A percentile compares a stretch with the other conserved stretches of the same genome.
Evolutionary conservation across 2,888 invertebrate species (phyloP).

Genomic region (Protodeltote pygarga): DNA sequence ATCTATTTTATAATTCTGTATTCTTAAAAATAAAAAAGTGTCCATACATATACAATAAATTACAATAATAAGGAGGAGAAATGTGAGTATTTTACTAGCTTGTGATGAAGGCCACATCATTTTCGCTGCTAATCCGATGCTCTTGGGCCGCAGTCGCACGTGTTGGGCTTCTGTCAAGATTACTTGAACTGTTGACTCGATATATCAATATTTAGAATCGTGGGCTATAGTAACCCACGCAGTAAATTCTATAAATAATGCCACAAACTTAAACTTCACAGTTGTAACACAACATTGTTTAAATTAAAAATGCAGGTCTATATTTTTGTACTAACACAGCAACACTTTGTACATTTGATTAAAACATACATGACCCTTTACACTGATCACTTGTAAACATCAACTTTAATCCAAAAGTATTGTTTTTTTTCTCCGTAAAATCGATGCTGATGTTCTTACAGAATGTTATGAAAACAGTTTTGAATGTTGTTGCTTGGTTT

Average conservation of each 20-base stretch:
- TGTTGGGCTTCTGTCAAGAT: slow-evolving; percentile 19
- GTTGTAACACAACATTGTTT: slow-evolving; percentile 19
- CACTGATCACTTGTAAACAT: slow-evolving; percentile 32
- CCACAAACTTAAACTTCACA: slow-evolving; percentile 25
- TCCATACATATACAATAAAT: slow-evolving; percentile 92
- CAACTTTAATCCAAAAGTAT: slow-evolving; percentile 29
- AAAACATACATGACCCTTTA: slow-evolving; percentile 2
- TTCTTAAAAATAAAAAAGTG: slow-evolving; percentile 89
- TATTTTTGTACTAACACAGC: slow-evolving; percentile 16
- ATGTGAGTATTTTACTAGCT: slow-evolving; percentile 89
- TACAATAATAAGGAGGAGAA: slow-evolving; percentile 85
- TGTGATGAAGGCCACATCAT: slow-evolving; percentile 92
- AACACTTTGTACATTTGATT: slow-evolving; percentile 24
- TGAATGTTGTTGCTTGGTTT: slow-evolving; percentile 6
- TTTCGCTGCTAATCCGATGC: slow-evolving; percentile 46
- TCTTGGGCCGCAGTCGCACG: slow-evolving; percentile 9
- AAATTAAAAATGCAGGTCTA: background rate
- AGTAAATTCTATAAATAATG: slow-evolving; percentile 35
- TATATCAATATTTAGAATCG: slow-evolving; percentile 26
- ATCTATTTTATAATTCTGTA: slow-evolving; percentile 89
- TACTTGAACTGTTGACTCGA: slow-evolving; percentile 15
- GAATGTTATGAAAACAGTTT: slow-evolving; percentile 32
- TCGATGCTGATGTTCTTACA: slow-evolving; percentile 36
- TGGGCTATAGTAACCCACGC: slow-evolving; percentile 34
- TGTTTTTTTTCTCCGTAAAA: slow-evolving; percentile 43